Evolutionary conservation across 2,797 vertebrate genomes (phyloP), one percentile per base, ranked within the genome.

Genomic region (Limosa lapponica): DNA sequence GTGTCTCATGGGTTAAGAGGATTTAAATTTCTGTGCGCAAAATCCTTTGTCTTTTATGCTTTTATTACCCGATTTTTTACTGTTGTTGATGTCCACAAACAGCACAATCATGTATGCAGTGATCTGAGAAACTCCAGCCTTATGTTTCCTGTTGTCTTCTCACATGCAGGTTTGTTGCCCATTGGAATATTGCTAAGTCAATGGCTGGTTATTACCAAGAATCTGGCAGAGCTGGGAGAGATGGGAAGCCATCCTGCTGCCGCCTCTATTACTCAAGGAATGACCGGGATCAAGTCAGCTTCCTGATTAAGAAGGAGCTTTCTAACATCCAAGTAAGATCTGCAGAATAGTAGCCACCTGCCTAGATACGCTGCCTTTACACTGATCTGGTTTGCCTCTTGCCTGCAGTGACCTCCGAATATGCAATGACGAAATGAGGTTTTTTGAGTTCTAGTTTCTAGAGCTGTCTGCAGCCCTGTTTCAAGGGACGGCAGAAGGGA

Each of bases 161-260:
- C 87, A n/a, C 74, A 0, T 43, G 32, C 93, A 99, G 99, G 92
- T 99, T 99, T 97, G 99, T 99, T 20, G 99, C 98, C 92, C 99
- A 99, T 32, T 99, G 99, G 99, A 99, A 99, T 97, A 97, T 99
- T n/a, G 99, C 99, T 5, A 99, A 99, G 93, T 99, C 99, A 4
- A 98, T 99, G 98, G 99, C 99, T 87, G 99, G 99, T 16, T 99
- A 99, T 97, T 99, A 99, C 97, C 99, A 99, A 85, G 99, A 99
- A 95, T 99, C 99, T 6, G 99, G 99, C 71, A 98, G 99, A 87
- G 99, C 99, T 1, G 99, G 99, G 24, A 98, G 99, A 92, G 99
- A 99, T 32, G 99, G 99, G 15, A 98, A 99, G 32, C 98, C 98
- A 7, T 99, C 99, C 59, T 98, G 89, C 90, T 99, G 99, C 94